phyloP scores from a whole-genome alignment of 2,113 vertebrate species.

The Vulpes lagopus region DNA sequence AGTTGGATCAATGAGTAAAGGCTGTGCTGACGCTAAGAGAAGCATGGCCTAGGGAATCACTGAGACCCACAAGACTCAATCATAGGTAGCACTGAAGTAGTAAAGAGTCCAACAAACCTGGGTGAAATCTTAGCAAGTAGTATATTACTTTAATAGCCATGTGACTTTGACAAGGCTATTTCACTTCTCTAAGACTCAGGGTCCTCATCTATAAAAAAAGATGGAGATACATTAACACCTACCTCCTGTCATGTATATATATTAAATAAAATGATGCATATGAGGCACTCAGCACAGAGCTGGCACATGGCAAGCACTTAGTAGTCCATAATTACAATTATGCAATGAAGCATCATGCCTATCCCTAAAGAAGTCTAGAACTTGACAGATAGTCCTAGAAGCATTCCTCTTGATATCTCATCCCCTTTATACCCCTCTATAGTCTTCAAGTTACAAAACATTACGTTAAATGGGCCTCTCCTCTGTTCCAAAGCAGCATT shows the following conservation, averaged over 20 bases:
- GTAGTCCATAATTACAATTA: background rate
- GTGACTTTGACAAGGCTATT: background rate
- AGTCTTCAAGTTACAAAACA: background rate
- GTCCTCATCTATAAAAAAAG: background rate
- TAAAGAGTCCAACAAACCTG: background rate
- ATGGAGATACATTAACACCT: background rate
- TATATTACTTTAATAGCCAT: background rate
- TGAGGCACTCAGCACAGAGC: background rate
- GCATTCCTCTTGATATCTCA: background rate
- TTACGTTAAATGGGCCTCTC: background rate
- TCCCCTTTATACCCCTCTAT: background rate
- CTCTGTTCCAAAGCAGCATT: background rate
- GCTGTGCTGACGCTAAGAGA: background rate
- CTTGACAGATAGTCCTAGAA: background rate
- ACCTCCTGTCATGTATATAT: background rate
- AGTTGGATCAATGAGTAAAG: background rate
- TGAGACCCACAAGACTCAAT: background rate
- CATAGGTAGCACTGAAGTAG: background rate
- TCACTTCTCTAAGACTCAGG: background rate
- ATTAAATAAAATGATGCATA: background rate
- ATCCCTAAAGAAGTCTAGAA: background rate
- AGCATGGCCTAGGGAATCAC: background rate
- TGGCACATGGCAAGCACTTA: background rate
- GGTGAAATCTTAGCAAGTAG: background rate
- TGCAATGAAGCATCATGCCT: background rate